Conservation (phyloP, 1,140 invertebrate genomes). For the Drosophila asahinai region DNA sequence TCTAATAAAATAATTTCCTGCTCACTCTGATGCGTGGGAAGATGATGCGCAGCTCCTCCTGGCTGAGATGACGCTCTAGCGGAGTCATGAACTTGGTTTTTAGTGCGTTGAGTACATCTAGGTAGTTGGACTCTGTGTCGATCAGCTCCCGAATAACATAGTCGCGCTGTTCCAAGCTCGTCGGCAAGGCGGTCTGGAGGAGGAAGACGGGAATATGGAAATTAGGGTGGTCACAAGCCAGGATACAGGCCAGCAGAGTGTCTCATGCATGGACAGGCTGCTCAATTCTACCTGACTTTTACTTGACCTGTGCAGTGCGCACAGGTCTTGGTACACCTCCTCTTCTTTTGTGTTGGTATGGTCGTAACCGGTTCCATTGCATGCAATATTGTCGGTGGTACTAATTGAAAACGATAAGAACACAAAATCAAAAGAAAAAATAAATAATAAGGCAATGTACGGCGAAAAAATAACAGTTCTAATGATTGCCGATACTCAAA, state of each 20-base stretch:
- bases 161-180: conserved; percentile 94
- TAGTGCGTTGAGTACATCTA: conserved; percentile 96
- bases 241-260: conserved; percentile 14
- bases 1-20: conserved; percentile 2
- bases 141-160: conserved; percentile 98
- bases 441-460: conserved; percentile 11
- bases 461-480: neutral
- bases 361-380: conserved; percentile 84
- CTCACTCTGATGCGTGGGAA: conserved; percentile 95
- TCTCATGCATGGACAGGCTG: conserved; percentile 48
- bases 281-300: conserved; percentile 83
- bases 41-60: conserved; percentile 91
- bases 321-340: conserved; percentile 85
- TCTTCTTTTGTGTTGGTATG: conserved; percentile 85
- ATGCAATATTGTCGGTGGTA: conserved; percentile 84
- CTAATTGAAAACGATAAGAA: conserved; percentile 61
- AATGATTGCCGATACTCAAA: no score
- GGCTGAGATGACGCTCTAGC: conserved; percentile 89
- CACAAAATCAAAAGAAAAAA: conserved; percentile 14
- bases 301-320: conserved; percentile 84
- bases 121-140: conserved; percentile 98
- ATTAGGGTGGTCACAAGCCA: conserved; percentile 22
- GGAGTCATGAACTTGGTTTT: conserved; percentile 93
- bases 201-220: conserved; percentile 2
- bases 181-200: conserved; percentile 86